Percentiles rank a stretch among this genome's conserved stretches.
phyloP scores from a whole-genome alignment of 2,797 vertebrate species.

The Arctocebus calabarensis region DNA sequence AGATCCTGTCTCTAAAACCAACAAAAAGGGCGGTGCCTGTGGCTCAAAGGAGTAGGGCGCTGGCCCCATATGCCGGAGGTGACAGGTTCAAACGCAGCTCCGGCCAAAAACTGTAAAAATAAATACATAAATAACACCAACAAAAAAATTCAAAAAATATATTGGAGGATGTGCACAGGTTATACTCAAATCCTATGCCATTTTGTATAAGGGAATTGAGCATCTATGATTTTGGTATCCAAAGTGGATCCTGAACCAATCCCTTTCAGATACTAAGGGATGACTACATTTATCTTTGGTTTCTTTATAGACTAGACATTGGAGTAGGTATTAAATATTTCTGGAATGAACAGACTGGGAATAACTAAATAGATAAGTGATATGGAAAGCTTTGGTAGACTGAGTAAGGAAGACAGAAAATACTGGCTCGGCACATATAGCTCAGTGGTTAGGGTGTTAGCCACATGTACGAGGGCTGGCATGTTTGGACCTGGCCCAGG shows the following conservation, averaged over 20 bases:
- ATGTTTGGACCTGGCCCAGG: too few relatives aligned
- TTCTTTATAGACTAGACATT: not conserved
- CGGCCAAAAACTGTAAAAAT: too few relatives aligned
- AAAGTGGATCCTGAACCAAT: not conserved
- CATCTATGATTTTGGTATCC: not conserved
- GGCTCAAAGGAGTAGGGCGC: too few relatives aligned
- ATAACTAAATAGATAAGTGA: slow-evolving; percentile 7
- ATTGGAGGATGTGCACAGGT: not conserved
- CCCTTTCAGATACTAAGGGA: not conserved
- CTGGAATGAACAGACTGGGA: not conserved
- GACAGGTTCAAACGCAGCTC: too few relatives aligned
- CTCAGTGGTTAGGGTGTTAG: too few relatives aligned
- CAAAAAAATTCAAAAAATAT: not conserved
- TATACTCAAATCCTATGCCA: not conserved
- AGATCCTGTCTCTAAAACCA: not conserved
- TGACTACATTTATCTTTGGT: not conserved
- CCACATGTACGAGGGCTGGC: too few relatives aligned
- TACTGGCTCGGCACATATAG: too few relatives aligned
- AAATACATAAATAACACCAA: not conserved
- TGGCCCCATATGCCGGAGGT: too few relatives aligned
- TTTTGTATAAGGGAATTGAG: not conserved
- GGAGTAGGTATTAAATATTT: slow-evolving; percentile 12
- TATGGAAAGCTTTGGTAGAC: slow-evolving; percentile 3
- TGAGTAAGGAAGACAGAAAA: too few relatives aligned
- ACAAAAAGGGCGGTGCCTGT: not conserved